Conservation (phyloP, 2,888 invertebrate genomes). For the Meghimatium bilineatum region DNA sequence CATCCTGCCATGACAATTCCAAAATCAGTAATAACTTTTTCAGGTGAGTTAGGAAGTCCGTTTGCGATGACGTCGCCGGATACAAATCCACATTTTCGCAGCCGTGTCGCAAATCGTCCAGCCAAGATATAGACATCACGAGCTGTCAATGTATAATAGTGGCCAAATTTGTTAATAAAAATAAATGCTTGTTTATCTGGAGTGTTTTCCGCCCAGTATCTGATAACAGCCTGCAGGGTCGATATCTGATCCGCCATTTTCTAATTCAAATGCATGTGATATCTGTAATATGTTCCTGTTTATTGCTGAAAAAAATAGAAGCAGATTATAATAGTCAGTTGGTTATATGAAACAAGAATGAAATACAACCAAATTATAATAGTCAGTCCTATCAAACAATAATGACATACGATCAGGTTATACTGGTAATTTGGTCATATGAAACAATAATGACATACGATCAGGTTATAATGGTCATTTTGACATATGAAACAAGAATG, state of each 20-base stretch:
- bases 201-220: conserved; percentile 5
- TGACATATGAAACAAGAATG: too few relatives aligned
- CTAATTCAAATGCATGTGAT: not conserved
- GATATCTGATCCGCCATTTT: conserved; percentile 28
- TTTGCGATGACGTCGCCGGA: conserved; percentile 47
- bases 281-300: not conserved
- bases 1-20: conserved; percentile 46
- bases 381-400: too few relatives aligned
- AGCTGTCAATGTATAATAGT: not conserved
- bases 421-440: too few relatives aligned
- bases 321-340: too few relatives aligned
- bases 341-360: too few relatives aligned
- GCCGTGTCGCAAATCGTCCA: conserved; percentile 17
- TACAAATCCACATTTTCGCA: conserved; percentile 31
- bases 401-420: too few relatives aligned
- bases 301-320: too few relatives aligned
- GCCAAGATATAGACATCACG: not conserved
- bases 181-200: conserved; percentile 21
- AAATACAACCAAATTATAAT: too few relatives aligned
- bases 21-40: conserved; percentile 45
- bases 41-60: conserved; percentile 47
- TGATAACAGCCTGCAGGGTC: conserved; percentile 9
- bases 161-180: conserved; percentile 36
- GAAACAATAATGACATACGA: too few relatives aligned
- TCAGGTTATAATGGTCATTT: too few relatives aligned